phyloP scores from a whole-genome alignment of 2,888 invertebrate genomes.

The Amphipoea oculea region DNA sequence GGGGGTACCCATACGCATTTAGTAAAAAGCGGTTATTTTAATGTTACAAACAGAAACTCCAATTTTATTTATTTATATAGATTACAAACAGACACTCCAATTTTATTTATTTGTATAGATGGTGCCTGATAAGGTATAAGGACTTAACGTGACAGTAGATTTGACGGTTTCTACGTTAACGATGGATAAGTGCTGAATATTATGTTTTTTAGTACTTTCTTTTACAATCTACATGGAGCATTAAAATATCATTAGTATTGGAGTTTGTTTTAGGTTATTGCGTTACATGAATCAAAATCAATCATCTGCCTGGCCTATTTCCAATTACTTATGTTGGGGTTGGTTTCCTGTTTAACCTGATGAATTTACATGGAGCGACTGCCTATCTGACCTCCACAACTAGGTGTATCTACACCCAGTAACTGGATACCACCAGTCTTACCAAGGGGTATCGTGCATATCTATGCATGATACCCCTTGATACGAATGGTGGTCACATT shows the following conservation, averaged over 20 bases:
- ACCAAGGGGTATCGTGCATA: too few relatives aligned
- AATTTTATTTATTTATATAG: too few relatives aligned
- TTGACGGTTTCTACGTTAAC: constrained; percentile 12
- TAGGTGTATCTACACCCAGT: neutral
- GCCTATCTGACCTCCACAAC: neutral
- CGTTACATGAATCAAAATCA: neutral
- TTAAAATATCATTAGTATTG: neutral
- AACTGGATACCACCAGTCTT: too few relatives aligned
- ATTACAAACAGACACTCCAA: too few relatives aligned
- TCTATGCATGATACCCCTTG: too few relatives aligned
- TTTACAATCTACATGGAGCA: neutral
- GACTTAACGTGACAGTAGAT: constrained; percentile 1
- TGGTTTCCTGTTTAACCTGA: neutral
- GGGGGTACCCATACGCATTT: too few relatives aligned
- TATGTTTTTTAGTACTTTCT: constrained; percentile 1
- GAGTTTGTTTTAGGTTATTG: neutral
- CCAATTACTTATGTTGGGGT: neutral
- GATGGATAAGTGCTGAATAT: neutral
- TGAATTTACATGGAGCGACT: neutral
- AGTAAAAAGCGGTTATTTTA: too few relatives aligned
- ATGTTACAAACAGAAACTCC: too few relatives aligned
- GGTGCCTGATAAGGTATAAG: constrained; percentile 34
- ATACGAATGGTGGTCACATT: neutral
- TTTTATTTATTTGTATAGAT: neutral
- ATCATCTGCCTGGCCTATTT: neutral